Evolutionary conservation across 2,888 invertebrate species (phyloP).

Genomic region (Cyrtodaria siliqua): DNA sequence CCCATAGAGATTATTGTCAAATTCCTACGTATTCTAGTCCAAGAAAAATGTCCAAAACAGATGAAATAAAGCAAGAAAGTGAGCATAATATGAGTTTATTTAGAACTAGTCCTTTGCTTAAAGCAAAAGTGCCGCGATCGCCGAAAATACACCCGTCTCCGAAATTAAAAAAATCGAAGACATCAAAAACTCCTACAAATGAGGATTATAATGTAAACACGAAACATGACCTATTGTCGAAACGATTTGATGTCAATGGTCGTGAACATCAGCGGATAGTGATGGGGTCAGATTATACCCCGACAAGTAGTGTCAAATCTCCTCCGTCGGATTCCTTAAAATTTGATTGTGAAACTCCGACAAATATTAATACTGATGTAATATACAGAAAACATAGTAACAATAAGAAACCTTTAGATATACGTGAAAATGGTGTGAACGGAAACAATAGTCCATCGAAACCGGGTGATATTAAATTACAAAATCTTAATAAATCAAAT

Average conservation of each 20-base stretch:
- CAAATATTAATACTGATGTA: conserved; percentile 53
- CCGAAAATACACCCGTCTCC: conserved; percentile 77
- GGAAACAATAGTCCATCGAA: conserved; percentile 5
- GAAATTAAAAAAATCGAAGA: conserved; percentile 61
- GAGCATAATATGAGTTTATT: conserved; percentile 70
- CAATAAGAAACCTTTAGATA: conserved; percentile 16
- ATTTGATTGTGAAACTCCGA: conserved; percentile 54
- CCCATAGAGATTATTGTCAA: conserved; percentile 70
- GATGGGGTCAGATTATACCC: conserved; percentile 61
- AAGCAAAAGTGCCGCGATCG: conserved; percentile 69
- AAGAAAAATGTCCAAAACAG: conserved; percentile 68
- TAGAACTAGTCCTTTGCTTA: conserved; percentile 70
- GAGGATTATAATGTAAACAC: conserved; percentile 56
- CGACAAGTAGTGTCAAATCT: conserved; percentile 56
- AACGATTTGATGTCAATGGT: conserved; percentile 65
- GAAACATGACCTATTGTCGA: conserved; percentile 72
- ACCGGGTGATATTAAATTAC: conserved; percentile 49
- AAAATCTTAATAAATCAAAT: conserved; percentile 41
- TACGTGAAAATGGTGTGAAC: conserved; percentile 9
- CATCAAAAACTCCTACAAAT: conserved; percentile 35
- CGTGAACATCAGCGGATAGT: conserved; percentile 49
- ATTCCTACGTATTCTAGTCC: conserved; percentile 74
- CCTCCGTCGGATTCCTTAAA: conserved; percentile 52
- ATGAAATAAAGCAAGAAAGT: conserved; percentile 66
- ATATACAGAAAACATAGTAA: conserved; percentile 31